phyloP scores from a whole-genome alignment of 2,888 invertebrate genomes.

The Diadromus collaris region DNA sequence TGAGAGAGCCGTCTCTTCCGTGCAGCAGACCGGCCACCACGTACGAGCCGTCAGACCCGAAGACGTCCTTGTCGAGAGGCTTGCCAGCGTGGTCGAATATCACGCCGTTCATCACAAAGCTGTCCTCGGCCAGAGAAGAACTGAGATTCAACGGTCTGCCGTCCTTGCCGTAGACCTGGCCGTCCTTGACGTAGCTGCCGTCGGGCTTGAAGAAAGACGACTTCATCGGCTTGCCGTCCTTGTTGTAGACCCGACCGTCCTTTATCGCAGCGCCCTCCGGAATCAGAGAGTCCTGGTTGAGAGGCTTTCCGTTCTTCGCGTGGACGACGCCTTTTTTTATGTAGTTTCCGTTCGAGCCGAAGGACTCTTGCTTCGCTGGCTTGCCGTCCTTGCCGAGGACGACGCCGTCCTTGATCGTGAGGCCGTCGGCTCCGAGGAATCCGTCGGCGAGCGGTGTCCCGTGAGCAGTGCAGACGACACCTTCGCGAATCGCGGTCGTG shows the following conservation, averaged over 20 bases:
- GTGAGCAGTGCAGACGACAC: conserved; percentile 69
- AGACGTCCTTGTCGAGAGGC: conserved; percentile 72
- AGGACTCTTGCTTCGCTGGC: conserved; percentile 74
- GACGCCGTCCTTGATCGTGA: conserved; percentile 72
- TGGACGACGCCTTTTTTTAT: conserved; percentile 73
- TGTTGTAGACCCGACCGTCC: conserved; percentile 73
- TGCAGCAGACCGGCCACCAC: conserved; percentile 74
- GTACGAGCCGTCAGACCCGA: conserved; percentile 77
- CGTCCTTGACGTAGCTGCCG: conserved; percentile 77
- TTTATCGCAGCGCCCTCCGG: conserved; percentile 75
- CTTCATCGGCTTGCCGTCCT: conserved; percentile 76
- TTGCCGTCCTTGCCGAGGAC: conserved; percentile 75
- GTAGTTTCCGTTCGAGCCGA: conserved; percentile 74
- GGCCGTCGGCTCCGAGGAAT: conserved; percentile 72
- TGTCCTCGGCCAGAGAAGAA: conserved; percentile 73
- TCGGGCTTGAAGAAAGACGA: conserved; percentile 75
- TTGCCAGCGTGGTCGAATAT: conserved; percentile 73
- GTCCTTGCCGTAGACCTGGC: conserved; percentile 74
- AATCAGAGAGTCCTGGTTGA: conserved; percentile 76
- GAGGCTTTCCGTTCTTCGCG: conserved; percentile 73
- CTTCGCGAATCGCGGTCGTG: conserved; percentile 72
- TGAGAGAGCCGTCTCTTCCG: conserved; percentile 72
- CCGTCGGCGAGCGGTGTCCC: conserved; percentile 70
- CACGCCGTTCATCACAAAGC: conserved; percentile 75
- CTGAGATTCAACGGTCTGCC: conserved; percentile 72